phyloP scores from a whole-genome alignment of 2,888 invertebrate species.

The Thecocarcelia acutangulata region DNA sequence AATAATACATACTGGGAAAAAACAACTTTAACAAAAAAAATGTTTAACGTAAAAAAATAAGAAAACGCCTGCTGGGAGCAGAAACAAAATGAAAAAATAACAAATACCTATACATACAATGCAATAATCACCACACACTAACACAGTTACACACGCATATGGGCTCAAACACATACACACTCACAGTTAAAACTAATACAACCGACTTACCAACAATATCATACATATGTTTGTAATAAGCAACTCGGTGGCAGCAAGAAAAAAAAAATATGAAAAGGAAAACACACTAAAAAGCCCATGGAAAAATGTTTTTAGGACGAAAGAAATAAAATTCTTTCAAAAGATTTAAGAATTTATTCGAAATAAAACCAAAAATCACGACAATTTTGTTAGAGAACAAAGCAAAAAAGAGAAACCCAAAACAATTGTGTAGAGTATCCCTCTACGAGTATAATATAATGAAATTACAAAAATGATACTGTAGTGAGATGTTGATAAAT shows the following conservation, averaged over 20 bases:
- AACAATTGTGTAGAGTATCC: conserved; percentile 69
- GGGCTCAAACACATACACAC: background rate
- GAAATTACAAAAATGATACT: conserved; percentile 66
- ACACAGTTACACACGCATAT: conserved; percentile 12
- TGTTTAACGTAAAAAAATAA: conserved; percentile 67
- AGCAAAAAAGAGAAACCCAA: conserved; percentile 26
- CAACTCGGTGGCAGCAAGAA: conserved; percentile 29
- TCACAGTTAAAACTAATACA: conserved; percentile 23
- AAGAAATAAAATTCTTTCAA: background rate
- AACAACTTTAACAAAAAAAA: conserved; percentile 36
- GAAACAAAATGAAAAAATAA: conserved; percentile 61
- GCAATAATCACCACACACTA: conserved; percentile 63
- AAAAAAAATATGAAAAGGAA: conserved; percentile 7
- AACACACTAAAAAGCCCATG: conserved; percentile 20
- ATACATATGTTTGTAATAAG: conserved; percentile 65
- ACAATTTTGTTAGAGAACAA: conserved; percentile 42
- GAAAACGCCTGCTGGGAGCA: conserved; percentile 72
- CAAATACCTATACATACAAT: conserved; percentile 67
- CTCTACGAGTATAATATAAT: conserved; percentile 25
- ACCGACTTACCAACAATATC: conserved; percentile 39
- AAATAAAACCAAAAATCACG: conserved; percentile 38
- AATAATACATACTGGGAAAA: conserved; percentile 18
- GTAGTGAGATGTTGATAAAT: conserved; percentile 3
- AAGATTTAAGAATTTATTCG: background rate
- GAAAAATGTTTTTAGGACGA: background rate